Evolutionary conservation across 2,113 vertebrate genomes (phyloP), one percentile per base, ranked within the genome.

Genomic region (Podarcis cretensis): DNA sequence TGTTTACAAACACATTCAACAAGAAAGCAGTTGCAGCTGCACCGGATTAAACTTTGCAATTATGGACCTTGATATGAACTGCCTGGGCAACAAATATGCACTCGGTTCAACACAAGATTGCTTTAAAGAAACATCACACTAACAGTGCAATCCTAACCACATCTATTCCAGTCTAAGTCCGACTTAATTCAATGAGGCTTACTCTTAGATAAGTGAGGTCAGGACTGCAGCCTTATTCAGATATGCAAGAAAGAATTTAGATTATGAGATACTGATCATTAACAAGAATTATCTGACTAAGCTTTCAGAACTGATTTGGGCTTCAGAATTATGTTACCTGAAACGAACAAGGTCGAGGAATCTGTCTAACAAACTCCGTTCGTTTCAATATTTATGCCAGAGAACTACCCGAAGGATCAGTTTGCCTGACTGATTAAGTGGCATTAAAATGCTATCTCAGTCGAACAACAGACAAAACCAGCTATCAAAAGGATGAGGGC

Each of bases 281-380:
- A 66, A 30, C 10, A 63, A 85, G 54, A 85, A 85, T 54, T 54
- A 54, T 18, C 66, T 16, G n/a, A 20, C 32, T 83, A 88, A 66
- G 35, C 12, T 82, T 88, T 88, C 79, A 75, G 57, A 43, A 82
- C 35, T 82, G 54, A 65, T 65, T 75, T 75, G 27, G 12, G 35
- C 37, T 82, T 65, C 74, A 75, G 79, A 74, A 82, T 88, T 80
- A 88, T 65, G 79, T 88, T 88, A 88, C 48, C 40, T 75, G 80
- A 82, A 69, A 21, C 82, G 79, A 87, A 87, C 68, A 83, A 23
- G 69, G 57, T 65, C 78, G 59, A 73, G 8, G 25, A 81, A 81
- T 81, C 40, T 40, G 14, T 81, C 74, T 87, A 73, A 57, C n/a
- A 74, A 74, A 23, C 35, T 75, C 83, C 2, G 37, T 27, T 65